A percentile compares a stretch with the other conserved stretches of the same genome.
These are phyloP conservation scores for Nebria ingens DNA, from an alignment of 1,140 invertebrate genomes.

Conservation along the genomic window DNA sequence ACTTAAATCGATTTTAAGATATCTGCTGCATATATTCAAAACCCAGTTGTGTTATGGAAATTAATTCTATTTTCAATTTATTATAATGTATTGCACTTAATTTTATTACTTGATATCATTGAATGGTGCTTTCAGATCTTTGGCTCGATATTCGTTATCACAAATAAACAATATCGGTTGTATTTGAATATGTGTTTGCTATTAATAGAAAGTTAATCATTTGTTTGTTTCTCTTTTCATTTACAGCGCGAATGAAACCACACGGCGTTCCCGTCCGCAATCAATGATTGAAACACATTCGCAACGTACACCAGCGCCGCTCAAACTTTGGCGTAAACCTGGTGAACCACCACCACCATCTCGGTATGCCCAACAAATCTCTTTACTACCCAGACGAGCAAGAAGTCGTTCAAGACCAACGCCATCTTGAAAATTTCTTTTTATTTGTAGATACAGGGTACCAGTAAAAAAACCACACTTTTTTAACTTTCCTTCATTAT, in stretches of 20 bases:
- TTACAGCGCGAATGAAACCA: slow-evolving; percentile 24
- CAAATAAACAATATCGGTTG: slow-evolving; percentile 3
- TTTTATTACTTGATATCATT: too few relatives aligned
- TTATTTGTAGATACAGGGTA: background rate
- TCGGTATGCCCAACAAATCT: slow-evolving; percentile 12
- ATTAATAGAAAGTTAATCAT: slow-evolving; percentile 7
- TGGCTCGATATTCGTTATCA: too few relatives aligned
- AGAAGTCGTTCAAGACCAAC: slow-evolving; percentile 19
- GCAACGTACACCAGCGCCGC: slow-evolving; percentile 7
- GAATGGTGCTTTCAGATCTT: too few relatives aligned
- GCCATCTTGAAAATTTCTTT: slow-evolving; percentile 20
- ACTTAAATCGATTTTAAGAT: too few relatives aligned
- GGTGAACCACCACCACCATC: slow-evolving; percentile 21
- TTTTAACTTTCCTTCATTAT: background rate
- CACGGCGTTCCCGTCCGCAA: slow-evolving; percentile 18
- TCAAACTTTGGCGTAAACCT: slow-evolving; percentile 20
- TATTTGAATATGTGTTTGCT: background rate
- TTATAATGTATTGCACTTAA: too few relatives aligned
- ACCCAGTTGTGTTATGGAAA: too few relatives aligned
- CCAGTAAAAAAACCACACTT: background rate
- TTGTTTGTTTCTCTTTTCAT: background rate
- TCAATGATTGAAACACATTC: slow-evolving; percentile 14
- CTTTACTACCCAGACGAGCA: slow-evolving; percentile 18
- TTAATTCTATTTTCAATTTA: too few relatives aligned
- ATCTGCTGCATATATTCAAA: too few relatives aligned